phyloP scores from a whole-genome alignment of 2,888 invertebrate genomes.

The Cryptus viduatorius region DNA sequence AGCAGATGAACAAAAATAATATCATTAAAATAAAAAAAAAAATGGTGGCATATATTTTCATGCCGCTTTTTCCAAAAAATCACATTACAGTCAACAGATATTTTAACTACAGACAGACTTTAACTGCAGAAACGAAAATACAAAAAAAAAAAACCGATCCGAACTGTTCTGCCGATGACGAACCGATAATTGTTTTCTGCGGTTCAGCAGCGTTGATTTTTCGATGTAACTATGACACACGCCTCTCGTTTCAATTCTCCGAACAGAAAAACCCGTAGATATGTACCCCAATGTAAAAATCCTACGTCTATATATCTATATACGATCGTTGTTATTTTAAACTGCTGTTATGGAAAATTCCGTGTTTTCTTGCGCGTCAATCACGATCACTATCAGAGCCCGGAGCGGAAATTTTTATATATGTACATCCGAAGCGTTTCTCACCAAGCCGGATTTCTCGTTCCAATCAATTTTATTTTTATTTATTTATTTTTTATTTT shows the following conservation, averaged over 20 bases:
- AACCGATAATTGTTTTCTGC: conserved; percentile 48
- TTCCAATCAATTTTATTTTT: conserved; percentile 19
- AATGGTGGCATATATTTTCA: too few relatives aligned
- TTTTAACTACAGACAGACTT: neutral
- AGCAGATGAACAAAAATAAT: too few relatives aligned
- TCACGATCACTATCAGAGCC: conserved; percentile 51
- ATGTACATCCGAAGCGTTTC: conserved; percentile 24
- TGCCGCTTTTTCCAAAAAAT: too few relatives aligned
- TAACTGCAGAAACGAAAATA: neutral
- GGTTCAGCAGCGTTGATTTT: neutral
- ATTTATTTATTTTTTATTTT: conserved; percentile 16
- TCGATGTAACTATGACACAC: conserved; percentile 42
- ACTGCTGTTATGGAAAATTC: conserved; percentile 28
- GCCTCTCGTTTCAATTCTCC: conserved; percentile 10
- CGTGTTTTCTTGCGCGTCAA: conserved; percentile 48
- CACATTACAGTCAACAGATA: neutral
- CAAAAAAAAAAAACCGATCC: neutral
- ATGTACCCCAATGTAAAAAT: neutral
- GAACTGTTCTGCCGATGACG: conserved; percentile 33
- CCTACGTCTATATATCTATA: neutral
- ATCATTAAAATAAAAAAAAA: too few relatives aligned
- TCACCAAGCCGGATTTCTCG: conserved; percentile 15
- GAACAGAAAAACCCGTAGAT: neutral
- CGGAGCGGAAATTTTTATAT: conserved; percentile 33
- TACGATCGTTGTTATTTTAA: conserved; percentile 12